Evolutionary conservation across 2,113 vertebrate genomes (phyloP).

Genomic region (Toxostoma redivivum): DNA sequence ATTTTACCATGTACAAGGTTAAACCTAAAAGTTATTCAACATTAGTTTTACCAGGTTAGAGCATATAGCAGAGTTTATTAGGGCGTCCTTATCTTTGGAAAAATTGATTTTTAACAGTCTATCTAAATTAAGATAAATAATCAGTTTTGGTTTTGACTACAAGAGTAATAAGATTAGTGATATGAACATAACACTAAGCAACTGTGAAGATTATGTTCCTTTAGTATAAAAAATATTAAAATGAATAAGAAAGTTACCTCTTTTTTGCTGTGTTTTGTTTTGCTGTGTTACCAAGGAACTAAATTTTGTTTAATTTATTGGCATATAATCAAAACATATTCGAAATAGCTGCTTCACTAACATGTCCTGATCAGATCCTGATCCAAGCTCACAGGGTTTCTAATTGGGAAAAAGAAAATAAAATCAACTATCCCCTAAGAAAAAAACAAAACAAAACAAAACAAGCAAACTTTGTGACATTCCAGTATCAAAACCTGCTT

Average conservation of each 20-base stretch:
- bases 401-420: background rate
- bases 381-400: background rate
- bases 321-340: background rate
- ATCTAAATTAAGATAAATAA: background rate
- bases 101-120: background rate
- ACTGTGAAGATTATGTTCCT: background rate
- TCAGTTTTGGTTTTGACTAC: background rate
- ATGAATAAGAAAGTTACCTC: background rate
- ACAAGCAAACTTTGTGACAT: background rate
- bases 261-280: background rate
- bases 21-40: background rate
- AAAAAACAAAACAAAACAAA: too few relatives aligned
- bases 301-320: background rate
- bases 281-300: background rate
- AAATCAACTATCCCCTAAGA: background rate
- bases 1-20: slow-evolving; percentile 24
- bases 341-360: background rate
- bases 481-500: background rate
- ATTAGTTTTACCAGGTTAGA: background rate
- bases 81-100: background rate
- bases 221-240: background rate
- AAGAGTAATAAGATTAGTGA: background rate
- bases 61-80: background rate
- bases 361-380: background rate
- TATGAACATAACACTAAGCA: background rate